A percentile compares a stretch with the other conserved stretches of the same genome.
phyloP scores from a whole-genome alignment of 2,888 invertebrate genomes.

The Melanchra persicariae region DNA sequence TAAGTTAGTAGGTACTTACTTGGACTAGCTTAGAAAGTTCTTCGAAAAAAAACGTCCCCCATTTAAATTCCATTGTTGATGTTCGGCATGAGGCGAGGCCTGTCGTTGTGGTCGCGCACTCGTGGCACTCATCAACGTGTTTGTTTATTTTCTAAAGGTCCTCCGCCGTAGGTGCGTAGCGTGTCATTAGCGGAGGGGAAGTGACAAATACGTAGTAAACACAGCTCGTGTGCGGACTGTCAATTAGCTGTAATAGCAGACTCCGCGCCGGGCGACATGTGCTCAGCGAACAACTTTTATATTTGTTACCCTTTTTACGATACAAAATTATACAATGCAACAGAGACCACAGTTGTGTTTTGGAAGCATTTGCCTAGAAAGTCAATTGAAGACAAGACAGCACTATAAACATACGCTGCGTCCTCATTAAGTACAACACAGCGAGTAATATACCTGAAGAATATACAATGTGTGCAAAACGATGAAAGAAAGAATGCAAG shows the following conservation, averaged over 20 bases:
- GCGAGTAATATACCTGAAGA: conserved; percentile 23
- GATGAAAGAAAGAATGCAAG: conserved; percentile 51
- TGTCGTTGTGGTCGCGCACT: conserved; percentile 59
- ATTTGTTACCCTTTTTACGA: conserved; percentile 85
- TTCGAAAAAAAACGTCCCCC: background rate
- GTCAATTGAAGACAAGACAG: conserved; percentile 38
- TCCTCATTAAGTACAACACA: conserved; percentile 45
- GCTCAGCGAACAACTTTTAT: conserved; percentile 82
- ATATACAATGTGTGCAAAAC: conserved; percentile 45
- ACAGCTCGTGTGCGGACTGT: conserved; percentile 82
- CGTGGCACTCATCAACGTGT: conserved; percentile 62
- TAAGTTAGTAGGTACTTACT: conserved; percentile 8
- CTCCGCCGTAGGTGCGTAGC: conserved; percentile 73
- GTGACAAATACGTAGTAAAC: conserved; percentile 87
- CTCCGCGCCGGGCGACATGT: conserved; percentile 81
- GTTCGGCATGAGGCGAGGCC: conserved; percentile 48
- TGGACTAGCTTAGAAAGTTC: conserved; percentile 9
- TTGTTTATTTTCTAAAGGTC: conserved; percentile 81
- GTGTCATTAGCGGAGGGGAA: conserved; percentile 85
- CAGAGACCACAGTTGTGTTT: conserved; percentile 45
- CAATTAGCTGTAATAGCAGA: conserved; percentile 86
- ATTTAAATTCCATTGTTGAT: conserved; percentile 47
- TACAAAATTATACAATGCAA: conserved; percentile 79
- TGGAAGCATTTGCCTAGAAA: conserved; percentile 55
- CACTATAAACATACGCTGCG: conserved; percentile 39